phyloP scores from a whole-genome alignment of 2,888 invertebrate genomes.

The Lutraria lutraria region DNA sequence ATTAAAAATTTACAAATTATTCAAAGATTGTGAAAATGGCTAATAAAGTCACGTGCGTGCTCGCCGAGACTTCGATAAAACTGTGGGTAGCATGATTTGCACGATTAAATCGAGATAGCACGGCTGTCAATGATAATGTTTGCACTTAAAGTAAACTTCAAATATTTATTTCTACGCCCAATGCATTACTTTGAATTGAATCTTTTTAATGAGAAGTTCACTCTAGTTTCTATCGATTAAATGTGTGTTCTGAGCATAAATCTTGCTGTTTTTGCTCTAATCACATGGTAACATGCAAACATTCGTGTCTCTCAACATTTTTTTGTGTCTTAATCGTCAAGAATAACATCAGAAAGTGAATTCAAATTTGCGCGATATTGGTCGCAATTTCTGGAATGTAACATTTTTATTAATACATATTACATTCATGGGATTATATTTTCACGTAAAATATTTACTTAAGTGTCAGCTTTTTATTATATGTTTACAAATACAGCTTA shows the following conservation, averaged over 20 bases:
- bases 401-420: background rate
- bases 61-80: background rate
- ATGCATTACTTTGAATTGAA: background rate
- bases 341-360: background rate
- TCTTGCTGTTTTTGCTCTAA: background rate
- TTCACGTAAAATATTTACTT: background rate
- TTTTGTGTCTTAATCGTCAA: background rate
- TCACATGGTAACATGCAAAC: background rate
- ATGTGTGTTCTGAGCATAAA: background rate
- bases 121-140: background rate
- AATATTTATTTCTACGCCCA: background rate
- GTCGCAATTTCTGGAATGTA: background rate
- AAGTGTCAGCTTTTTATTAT: background rate
- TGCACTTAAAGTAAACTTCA: background rate
- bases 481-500: no score
- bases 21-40: background rate
- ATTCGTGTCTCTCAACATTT: background rate
- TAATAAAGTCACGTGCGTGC: constrained; percentile 13
- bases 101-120: background rate
- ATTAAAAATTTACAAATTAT: constrained; percentile 12
- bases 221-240: background rate
- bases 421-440: background rate
- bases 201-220: background rate
- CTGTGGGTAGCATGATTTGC: background rate
- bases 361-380: background rate